These are phyloP conservation scores for Caranx melampygus DNA, from an alignment of 2,113 vertebrate genomes.

Conservation along the genomic window DNA sequence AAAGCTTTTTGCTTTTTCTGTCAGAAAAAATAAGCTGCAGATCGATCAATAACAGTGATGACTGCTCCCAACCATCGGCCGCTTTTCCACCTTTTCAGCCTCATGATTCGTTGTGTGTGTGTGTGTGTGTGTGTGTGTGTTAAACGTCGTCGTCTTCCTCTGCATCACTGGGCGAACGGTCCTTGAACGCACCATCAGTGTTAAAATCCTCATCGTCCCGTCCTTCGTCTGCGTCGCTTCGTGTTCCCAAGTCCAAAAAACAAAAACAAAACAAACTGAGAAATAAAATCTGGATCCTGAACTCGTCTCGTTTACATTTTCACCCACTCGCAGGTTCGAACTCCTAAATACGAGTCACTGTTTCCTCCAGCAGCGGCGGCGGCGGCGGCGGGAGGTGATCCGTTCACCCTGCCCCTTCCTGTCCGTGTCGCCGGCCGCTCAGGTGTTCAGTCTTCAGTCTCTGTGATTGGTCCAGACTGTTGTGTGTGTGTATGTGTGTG, in stretches of 20 bases:
- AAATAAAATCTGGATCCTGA: neutral
- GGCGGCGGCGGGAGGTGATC: constrained; percentile 12
- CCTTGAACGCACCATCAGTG: neutral
- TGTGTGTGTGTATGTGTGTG: neutral
- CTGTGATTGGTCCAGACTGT: constrained; percentile 46
- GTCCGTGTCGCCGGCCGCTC: constrained; percentile 19
- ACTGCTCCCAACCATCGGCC: neutral
- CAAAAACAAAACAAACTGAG: constrained; percentile 2
- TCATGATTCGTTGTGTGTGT: too few species aligned
- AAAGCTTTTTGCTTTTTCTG: too few species aligned
- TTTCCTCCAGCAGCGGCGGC: constrained; percentile 7
- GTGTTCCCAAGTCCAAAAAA: constrained; percentile 20
- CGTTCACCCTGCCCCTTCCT: neutral
- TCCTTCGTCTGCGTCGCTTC: neutral
- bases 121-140: neutral
- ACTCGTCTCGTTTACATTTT: constrained; percentile 20
- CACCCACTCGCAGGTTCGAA: constrained; percentile 38
- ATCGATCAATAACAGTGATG: neutral
- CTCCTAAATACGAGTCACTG: constrained; percentile 26
- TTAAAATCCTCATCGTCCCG: neutral
- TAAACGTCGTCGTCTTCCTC: neutral
- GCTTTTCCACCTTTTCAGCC: neutral
- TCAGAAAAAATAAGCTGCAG: neutral
- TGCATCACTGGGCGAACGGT: neutral
- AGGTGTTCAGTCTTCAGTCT: constrained; percentile 5